These are phyloP conservation scores for Camponotus vicinus DNA, from an alignment of 1,140 invertebrate species.

Conservation along the genomic window DNA sequence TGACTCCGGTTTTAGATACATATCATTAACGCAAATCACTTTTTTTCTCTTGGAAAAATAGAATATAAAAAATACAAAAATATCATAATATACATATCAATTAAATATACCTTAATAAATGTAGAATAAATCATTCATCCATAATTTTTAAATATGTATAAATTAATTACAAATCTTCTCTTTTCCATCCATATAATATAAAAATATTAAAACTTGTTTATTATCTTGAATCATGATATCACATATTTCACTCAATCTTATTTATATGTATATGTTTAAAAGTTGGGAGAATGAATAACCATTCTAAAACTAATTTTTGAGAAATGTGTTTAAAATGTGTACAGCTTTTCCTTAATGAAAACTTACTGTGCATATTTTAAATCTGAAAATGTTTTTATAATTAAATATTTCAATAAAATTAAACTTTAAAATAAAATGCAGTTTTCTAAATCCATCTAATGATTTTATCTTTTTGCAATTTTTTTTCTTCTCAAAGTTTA, in stretches of 20 bases:
- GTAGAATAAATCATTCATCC: neutral
- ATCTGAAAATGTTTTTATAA: too few species aligned
- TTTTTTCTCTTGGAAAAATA: neutral
- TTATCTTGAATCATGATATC: neutral
- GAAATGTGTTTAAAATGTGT: too few species aligned
- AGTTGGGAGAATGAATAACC: too few species aligned
- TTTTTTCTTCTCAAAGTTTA: neutral
- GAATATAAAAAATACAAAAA: neutral
- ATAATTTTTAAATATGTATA: neutral
- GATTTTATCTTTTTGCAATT: too few species aligned
- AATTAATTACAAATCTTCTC: neutral
- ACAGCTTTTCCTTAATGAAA: too few species aligned
- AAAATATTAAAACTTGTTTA: neutral
- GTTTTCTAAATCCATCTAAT: neutral
- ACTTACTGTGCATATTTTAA: too few species aligned
- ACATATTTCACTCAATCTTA: too few species aligned
- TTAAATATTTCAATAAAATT: too few species aligned
- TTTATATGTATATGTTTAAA: too few species aligned
- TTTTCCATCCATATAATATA: too few species aligned
- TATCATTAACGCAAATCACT: neutral
- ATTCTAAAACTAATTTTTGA: too few species aligned
- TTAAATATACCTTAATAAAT: neutral
- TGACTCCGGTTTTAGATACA: neutral
- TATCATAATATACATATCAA: neutral
- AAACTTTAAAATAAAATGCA: neutral